Percentiles rank a stretch among this genome's conserved stretches.
Evolutionary conservation across 2,113 vertebrate species (phyloP).

Genomic region (Vidua macroura): DNA sequence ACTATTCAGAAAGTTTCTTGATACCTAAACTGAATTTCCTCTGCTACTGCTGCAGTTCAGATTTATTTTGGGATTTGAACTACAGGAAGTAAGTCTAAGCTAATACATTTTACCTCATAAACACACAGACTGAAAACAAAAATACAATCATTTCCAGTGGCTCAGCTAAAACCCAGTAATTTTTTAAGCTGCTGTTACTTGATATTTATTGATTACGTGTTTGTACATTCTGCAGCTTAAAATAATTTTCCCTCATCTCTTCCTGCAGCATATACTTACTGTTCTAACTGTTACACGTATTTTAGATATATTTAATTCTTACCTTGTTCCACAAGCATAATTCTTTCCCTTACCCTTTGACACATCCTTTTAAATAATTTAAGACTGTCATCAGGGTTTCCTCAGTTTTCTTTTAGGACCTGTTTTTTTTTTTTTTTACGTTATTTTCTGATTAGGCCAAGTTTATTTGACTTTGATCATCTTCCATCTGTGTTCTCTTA

Average conservation of each 20-base stretch:
- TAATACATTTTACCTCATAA: background rate
- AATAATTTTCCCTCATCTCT: background rate
- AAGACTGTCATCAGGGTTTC: background rate
- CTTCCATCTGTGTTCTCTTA: background rate
- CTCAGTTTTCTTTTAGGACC: background rate
- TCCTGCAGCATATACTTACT: background rate
- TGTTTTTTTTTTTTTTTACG: background rate
- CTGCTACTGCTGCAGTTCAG: background rate
- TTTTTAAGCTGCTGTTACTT: background rate
- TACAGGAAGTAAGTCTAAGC: background rate
- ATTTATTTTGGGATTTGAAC: background rate
- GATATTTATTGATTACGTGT: background rate
- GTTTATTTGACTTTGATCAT: background rate
- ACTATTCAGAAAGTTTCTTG: background rate
- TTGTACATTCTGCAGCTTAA: background rate
- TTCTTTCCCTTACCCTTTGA: background rate
- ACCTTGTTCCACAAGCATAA: background rate
- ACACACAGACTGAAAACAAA: background rate
- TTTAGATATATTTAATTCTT: background rate
- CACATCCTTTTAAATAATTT: background rate
- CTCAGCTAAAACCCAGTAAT: background rate
- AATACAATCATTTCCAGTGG: background rate
- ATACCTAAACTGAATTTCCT: background rate
- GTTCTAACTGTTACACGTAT: background rate
- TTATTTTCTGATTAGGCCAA: background rate